Conservation (phyloP, 2,888 invertebrate genomes). For the Eulithis prunata region DNA sequence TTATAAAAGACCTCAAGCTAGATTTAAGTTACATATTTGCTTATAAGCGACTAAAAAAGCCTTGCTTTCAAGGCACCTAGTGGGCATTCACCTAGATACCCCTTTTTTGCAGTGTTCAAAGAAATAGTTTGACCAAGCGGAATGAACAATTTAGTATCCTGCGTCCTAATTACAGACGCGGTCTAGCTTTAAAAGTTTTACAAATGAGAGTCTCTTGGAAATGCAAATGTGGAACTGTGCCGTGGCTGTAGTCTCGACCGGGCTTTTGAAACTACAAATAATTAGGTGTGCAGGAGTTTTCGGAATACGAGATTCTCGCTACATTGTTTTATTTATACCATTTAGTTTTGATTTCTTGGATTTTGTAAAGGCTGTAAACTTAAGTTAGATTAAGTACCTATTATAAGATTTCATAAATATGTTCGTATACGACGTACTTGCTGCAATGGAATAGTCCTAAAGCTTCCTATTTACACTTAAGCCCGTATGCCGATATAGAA, state of each 20-base stretch:
- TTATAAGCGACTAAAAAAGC: no score
- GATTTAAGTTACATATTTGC: no score
- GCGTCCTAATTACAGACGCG: constrained; percentile 46
- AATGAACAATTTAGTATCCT: constrained; percentile 39
- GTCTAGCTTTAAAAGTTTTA: constrained; percentile 46
- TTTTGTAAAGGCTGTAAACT: neutral
- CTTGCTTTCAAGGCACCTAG: neutral
- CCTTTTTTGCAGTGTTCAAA: constrained; percentile 38
- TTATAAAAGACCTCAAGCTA: no score
- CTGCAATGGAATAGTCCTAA: no score
- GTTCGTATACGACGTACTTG: no score
- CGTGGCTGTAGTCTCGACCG: constrained; percentile 39
- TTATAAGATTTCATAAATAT: no score
- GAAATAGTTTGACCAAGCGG: constrained; percentile 35
- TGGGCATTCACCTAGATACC: neutral
- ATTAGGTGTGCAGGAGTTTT: constrained; percentile 21
- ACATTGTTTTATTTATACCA: constrained; percentile 5
- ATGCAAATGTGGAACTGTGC: constrained; percentile 35
- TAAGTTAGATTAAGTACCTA: no score
- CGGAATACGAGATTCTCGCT: constrained; percentile 7
- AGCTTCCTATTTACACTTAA: no score
- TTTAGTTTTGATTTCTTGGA: constrained; percentile 6
- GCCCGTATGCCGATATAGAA: no score
- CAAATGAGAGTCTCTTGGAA: constrained; percentile 46
- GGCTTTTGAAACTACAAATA: constrained; percentile 42